Base-by-base conservation (phyloP, 2,797 vertebrate genomes). In the Carcharodon carcharias region DNA sequence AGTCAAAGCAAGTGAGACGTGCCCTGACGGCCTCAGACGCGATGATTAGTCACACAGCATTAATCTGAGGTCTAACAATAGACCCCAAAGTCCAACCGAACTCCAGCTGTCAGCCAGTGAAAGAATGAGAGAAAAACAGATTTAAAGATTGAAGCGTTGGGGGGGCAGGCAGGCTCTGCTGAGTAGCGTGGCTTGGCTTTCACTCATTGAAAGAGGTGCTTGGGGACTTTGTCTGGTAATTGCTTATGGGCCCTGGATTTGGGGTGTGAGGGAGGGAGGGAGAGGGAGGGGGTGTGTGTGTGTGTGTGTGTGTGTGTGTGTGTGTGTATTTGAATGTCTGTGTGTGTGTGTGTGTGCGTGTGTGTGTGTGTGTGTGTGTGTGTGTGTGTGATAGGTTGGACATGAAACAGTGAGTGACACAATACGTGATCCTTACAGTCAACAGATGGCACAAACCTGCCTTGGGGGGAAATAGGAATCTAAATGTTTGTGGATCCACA, bases 51-150 rank as follows among this genome's bases (percentile, higher is more conserved):
- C 89, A 92, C 89, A 92, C 89, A 92, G 89, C n/a, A 92, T 92
- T 92, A 92, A 92, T 92, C 89, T 92, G 89, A 92, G 89, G 14
- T 56, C 89, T 63, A 63, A 92, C 89, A 92, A 92, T 92, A 63
- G 89, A 56, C 89, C 89, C 58, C 31, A 92, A 92, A 92, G 89
- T 92, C 56, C 56, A 56, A 63, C 89, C 89, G 35, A 63, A 63
- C 89, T 92, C 89, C 89, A 92, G 89, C 89, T 92, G 89, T 92
- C 89, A 92, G 89, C 89, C 58, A 92, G 31, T 63, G 89, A 92
- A 92, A 92, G 89, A 92, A 92, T 61, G 89, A 61, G 58, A 91
- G 35, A 61, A 92, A 92, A 63, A 61, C 89, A 63, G 89, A 63
- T 92, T 92, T 14, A n/a, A 56, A 92, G 89, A 92, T 92, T 63